Base-by-base conservation (phyloP, 2,113 vertebrate genomes). In the Microtus richardsoni region DNA sequence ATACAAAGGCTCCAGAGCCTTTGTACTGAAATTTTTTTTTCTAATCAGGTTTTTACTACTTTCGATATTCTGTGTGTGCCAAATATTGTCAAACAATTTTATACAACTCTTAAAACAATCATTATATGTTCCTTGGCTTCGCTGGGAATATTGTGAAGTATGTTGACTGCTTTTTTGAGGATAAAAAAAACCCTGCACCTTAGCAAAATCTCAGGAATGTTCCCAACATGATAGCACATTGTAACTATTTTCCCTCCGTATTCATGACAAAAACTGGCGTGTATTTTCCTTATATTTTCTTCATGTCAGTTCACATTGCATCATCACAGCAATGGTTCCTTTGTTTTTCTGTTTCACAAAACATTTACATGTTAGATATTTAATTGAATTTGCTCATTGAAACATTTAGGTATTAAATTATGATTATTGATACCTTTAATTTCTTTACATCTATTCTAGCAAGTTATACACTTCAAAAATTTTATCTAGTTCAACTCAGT, bases 351-450 rank as follows among this genome's bases (percentile, higher is more conserved):
- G 44, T 80, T 87, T 91, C 30, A 52, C 71, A 66, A 58, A 88
- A 85, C 28, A 0, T 82, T 89, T 60, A 71, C 60, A 89, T 64
- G 74, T 68, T 89, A 92, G 47, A 74, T 39, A 19, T 74, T 91
- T 68, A 36, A 91, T 39, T 52, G 9, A 95, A 90, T 87, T 90
- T 30, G 5, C 44, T 21, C 86, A 28, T 88, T 93, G 54, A 94
- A 41, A 6, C 7, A 39, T 79, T 41, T 52, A n/a, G 16, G 33
- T 17, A 66, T 73, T 10, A 90, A 85, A 36, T 71, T 58, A 84
- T 7, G 19, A 74, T 77, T 91, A 79, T 85, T 85, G 1, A 44
- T 74, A 58, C 22, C 79, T 75, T 83, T 44, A 60, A 16, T 66
- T 82, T 71, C n/a, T 47, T 83, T 92, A 1, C 44, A 11, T 90